Conservation (phyloP, 2,888 invertebrate species). For the Epinotia nisella region DNA sequence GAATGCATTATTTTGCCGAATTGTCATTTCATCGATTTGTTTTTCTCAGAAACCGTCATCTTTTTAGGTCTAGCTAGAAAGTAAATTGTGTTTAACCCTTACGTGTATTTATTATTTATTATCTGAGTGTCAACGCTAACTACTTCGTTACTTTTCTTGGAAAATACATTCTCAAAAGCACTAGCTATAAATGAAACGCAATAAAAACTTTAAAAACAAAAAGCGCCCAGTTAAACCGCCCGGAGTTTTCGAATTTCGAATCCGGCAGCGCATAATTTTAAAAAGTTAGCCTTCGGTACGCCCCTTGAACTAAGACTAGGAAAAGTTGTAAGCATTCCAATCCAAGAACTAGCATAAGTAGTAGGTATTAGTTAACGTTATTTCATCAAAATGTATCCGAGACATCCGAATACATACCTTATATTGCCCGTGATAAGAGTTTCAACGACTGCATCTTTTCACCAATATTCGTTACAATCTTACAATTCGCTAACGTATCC, state of each 20-base stretch:
- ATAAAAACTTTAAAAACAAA: slow-evolving; percentile 36
- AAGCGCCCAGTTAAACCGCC: slow-evolving; percentile 26
- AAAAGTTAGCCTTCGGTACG: slow-evolving; percentile 32
- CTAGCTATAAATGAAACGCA: slow-evolving; percentile 17
- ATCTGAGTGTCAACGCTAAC: too few species aligned
- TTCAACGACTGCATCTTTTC: not conserved
- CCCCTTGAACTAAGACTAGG: slow-evolving; percentile 40
- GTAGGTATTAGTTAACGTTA: slow-evolving; percentile 38
- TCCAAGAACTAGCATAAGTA: slow-evolving; percentile 36
- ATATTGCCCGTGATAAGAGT: slow-evolving; percentile 1
- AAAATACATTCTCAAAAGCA: not conserved
- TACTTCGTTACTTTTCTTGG: not conserved
- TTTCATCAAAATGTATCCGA: not conserved
- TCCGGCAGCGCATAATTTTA: slow-evolving; percentile 36
- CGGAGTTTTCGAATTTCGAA: slow-evolving; percentile 42
- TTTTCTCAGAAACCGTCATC: too few species aligned
- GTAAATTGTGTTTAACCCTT: too few species aligned
- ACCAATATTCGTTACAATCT: slow-evolving; percentile 7
- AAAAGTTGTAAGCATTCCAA: slow-evolving; percentile 44
- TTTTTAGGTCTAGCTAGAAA: too few species aligned
- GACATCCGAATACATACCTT: slow-evolving; percentile 7
- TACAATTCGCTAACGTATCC: not conserved
- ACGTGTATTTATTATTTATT: too few species aligned
- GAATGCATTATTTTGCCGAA: too few species aligned
- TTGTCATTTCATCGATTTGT: too few species aligned